A percentile compares a stretch with the other conserved stretches of the same genome.
Evolutionary conservation across 2,888 invertebrate species (phyloP).

Genomic region (Sipunculus nudus): DNA sequence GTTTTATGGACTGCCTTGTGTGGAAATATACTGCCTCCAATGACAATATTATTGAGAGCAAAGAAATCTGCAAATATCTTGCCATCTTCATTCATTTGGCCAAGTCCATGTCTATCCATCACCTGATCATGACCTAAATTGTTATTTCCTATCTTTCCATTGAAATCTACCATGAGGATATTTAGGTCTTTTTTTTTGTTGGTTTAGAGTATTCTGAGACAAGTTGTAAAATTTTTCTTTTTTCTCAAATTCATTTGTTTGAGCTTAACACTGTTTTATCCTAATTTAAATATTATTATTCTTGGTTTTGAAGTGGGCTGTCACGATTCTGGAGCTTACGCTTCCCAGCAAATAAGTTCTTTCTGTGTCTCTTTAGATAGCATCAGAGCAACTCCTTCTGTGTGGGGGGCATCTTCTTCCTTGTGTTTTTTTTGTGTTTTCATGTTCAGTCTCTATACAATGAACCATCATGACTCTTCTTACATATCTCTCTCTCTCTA

Average conservation of each 20-base stretch:
- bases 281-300: slow-evolving; percentile 4
- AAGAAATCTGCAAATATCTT: slow-evolving; percentile 26
- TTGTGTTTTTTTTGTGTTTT: no score
- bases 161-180: slow-evolving; percentile 30
- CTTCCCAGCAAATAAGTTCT: slow-evolving; percentile 22
- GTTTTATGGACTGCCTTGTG: slow-evolving; percentile 33
- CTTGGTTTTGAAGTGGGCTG: slow-evolving; percentile 12
- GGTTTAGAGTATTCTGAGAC: background rate
- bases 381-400: slow-evolving; percentile 22
- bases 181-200: background rate
- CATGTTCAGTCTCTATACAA: no score
- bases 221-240: slow-evolving; percentile 26
- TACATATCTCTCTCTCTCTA: no score
- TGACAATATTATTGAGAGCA: slow-evolving; percentile 25
- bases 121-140: slow-evolving; percentile 38
- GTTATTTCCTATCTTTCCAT: slow-evolving; percentile 44
- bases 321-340: slow-evolving; percentile 7
- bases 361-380: slow-evolving; percentile 8
- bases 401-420: slow-evolving; percentile 11
- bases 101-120: slow-evolving; percentile 30
- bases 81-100: slow-evolving; percentile 27
- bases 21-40: slow-evolving; percentile 33
- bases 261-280: slow-evolving; percentile 14
- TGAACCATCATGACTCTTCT: no score
- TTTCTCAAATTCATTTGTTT: slow-evolving; percentile 14